phyloP scores from a whole-genome alignment of 2,113 vertebrate genomes.

The Eulacestoma nigropectus region DNA sequence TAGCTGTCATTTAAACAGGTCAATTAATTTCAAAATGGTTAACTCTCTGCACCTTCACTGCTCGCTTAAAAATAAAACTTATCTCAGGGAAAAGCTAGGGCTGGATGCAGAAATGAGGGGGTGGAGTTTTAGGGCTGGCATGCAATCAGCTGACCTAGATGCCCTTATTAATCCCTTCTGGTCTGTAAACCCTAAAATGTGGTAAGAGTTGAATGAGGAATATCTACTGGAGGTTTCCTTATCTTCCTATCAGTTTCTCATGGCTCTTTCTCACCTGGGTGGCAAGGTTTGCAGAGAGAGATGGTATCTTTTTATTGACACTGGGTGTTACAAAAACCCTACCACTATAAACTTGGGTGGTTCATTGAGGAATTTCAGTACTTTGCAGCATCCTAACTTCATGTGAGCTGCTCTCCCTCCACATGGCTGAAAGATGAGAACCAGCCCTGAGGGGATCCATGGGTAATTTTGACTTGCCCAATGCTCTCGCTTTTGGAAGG shows the following conservation, averaged over 20 bases:
- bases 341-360: slow-evolving; percentile 31
- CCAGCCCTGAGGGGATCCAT: not conserved
- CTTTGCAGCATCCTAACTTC: not conserved
- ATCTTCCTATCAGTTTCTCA: slow-evolving; percentile 51
- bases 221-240: not conserved
- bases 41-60: not conserved
- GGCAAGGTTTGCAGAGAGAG: slow-evolving; percentile 22
- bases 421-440: not conserved
- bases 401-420: not conserved
- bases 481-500: not conserved
- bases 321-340: not conserved
- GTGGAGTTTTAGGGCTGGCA: not conserved
- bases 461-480: slow-evolving; percentile 8
- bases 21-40: not conserved
- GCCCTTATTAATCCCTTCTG: not conserved
- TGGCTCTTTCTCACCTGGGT: slow-evolving; percentile 38
- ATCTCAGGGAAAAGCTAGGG: not conserved
- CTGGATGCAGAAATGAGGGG: not conserved
- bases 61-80: not conserved
- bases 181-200: not conserved
- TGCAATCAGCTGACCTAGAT: not conserved
- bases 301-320: slow-evolving; percentile 46
- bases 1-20: not conserved
- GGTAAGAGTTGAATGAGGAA: not conserved
- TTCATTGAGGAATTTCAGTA: slow-evolving; percentile 44